Evolutionary conservation across 1,140 invertebrate species (phyloP).

Genomic region (Steinernema feltiae): DNA sequence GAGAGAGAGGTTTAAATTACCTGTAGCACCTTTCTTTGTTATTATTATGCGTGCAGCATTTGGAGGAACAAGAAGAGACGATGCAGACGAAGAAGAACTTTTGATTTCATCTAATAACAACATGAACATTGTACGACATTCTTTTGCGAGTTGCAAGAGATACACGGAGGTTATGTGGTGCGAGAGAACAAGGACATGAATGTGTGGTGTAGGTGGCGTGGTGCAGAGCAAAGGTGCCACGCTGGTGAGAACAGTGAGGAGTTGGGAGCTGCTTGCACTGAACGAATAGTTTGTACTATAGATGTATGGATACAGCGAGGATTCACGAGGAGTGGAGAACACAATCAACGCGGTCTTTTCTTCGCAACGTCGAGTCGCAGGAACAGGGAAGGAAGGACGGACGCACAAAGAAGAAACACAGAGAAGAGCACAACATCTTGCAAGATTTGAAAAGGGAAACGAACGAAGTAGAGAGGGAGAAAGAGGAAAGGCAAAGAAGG

Average conservation of each 20-base stretch:
- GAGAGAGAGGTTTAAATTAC: constrained; percentile 8
- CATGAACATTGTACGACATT: not conserved
- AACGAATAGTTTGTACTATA: no score
- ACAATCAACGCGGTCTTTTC: not conserved
- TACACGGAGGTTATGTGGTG: constrained; percentile 8
- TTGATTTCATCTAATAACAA: constrained; percentile 10
- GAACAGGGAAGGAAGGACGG: not conserved
- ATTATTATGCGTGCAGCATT: not conserved
- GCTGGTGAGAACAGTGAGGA: no score
- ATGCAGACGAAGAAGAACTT: not conserved
- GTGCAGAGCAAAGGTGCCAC: no score
- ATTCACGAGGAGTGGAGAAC: not conserved
- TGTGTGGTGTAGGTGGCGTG: no score
- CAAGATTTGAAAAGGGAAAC: not conserved
- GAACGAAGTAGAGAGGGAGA: not conserved
- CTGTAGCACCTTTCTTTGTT: constrained; percentile 12
- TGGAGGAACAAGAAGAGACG: not conserved
- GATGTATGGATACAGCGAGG: no score
- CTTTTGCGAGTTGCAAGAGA: constrained; percentile 2
- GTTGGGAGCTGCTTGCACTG: no score
- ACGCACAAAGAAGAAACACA: no score
- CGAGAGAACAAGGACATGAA: not conserved
- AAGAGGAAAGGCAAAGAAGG: not conserved
- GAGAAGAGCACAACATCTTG: not conserved
- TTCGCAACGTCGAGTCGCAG: not conserved